Percentiles rank a stretch among this genome's conserved stretches.
Evolutionary conservation across 2,797 vertebrate genomes (phyloP).

Genomic region (Threskiornis aethiopicus): DNA sequence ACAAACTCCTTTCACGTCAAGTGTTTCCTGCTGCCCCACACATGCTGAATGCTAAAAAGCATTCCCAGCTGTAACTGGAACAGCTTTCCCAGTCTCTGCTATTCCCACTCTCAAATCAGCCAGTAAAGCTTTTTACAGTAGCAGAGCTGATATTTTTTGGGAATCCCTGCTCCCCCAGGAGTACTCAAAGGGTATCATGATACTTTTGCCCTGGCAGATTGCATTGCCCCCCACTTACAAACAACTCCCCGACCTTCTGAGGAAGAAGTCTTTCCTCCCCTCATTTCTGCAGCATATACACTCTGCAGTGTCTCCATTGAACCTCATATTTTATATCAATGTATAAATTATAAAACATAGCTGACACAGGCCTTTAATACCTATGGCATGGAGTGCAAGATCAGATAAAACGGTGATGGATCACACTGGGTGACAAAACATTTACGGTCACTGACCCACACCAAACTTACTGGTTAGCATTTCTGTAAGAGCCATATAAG

Average conservation of each 20-base stretch:
- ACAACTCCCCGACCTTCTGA: neutral
- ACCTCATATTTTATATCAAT: neutral
- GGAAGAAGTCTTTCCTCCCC: neutral
- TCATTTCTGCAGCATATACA: neutral
- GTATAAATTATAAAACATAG: neutral
- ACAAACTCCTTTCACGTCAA: neutral
- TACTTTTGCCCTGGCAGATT: neutral
- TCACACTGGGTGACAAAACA: neutral
- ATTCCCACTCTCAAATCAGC: neutral
- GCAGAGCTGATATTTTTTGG: neutral
- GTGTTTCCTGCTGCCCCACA: neutral
- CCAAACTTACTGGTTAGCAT: neutral
- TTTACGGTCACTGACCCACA: neutral
- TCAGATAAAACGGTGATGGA: neutral
- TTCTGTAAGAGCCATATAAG: neutral
- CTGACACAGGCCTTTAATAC: neutral
- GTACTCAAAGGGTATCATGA: neutral
- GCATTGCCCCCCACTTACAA: neutral
- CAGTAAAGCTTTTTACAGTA: neutral
- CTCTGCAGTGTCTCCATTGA: neutral
- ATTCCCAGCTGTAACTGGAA: neutral
- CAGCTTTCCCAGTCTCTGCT: neutral
- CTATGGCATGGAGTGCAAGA: accelerated
- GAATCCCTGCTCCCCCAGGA: neutral
- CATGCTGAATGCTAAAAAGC: neutral